Conservation (phyloP, 2,797 vertebrate genomes). For the Sitta carolinensis region DNA sequence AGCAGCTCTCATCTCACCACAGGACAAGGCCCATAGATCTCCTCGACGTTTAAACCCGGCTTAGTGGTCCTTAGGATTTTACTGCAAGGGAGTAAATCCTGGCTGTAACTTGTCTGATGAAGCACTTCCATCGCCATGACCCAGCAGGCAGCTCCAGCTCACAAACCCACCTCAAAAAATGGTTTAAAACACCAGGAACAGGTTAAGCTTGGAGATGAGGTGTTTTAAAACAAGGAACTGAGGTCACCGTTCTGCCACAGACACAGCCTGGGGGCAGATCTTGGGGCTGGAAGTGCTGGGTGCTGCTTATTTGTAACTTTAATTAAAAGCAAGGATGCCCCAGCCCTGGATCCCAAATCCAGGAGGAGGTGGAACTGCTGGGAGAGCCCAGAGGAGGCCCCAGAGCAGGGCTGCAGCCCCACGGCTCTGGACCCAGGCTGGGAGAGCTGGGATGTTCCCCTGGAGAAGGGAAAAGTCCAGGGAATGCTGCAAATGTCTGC, state of each 20-base stretch:
- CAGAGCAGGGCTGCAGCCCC: background rate
- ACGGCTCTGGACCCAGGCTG: background rate
- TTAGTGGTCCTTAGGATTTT: background rate
- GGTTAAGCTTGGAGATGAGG: background rate
- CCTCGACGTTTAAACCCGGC: background rate
- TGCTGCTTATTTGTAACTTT: background rate
- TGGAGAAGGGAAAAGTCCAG: background rate
- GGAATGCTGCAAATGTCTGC: background rate
- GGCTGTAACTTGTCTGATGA: background rate
- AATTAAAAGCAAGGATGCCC: background rate
- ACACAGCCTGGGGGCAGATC: rapidly evolving
- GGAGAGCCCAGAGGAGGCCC: background rate
- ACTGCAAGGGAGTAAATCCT: background rate
- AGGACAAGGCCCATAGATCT: background rate
- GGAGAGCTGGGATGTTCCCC: background rate
- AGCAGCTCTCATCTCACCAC: background rate
- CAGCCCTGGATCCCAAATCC: background rate
- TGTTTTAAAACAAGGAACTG: rapidly evolving
- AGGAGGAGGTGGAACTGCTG: background rate
- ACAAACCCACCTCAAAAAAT: background rate
- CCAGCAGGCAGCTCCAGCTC: background rate
- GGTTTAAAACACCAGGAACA: rapidly evolving
- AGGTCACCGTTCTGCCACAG: rapidly evolving
- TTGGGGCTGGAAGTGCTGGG: rapidly evolving
- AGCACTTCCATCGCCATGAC: rapidly evolving